Conservation (phyloP, 2,113 vertebrate genomes). For the Xenopus laevis region DNA sequence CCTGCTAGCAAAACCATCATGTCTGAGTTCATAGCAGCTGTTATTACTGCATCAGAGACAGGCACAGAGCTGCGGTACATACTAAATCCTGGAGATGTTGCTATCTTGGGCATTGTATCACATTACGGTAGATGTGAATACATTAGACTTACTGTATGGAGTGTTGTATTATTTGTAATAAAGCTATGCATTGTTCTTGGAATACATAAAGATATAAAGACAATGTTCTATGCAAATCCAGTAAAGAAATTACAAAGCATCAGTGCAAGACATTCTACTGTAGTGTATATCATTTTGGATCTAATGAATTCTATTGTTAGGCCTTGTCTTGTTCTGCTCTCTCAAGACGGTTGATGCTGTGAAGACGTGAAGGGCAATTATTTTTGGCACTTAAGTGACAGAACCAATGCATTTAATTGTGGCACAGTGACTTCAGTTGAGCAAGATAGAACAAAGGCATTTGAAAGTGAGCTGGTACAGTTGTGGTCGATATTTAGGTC, state of each 20-base stretch:
- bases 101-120: not conserved
- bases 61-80: not conserved
- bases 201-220: not conserved
- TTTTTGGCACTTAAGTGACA: not conserved
- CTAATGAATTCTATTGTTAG: not conserved
- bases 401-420: slow-evolving; percentile 5
- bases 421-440: slow-evolving; percentile 1
- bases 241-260: too few relatives aligned
- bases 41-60: not conserved
- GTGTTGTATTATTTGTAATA: not conserved
- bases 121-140: not conserved
- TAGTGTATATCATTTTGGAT: not conserved
- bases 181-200: not conserved
- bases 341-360: not conserved
- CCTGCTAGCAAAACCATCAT: not conserved
- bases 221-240: not conserved
- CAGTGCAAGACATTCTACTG: not conserved
- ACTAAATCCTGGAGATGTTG: not conserved
- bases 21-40: not conserved
- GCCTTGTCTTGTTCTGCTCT: not conserved
- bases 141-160: not conserved
- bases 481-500: slow-evolving; percentile 38
- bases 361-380: not conserved
- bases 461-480: slow-evolving; percentile 29
- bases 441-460: slow-evolving; percentile 36